Evolutionary conservation across 2,888 invertebrate genomes (phyloP), one percentile per base, ranked within the genome.

Genomic region (Tetranychus truncatus): DNA sequence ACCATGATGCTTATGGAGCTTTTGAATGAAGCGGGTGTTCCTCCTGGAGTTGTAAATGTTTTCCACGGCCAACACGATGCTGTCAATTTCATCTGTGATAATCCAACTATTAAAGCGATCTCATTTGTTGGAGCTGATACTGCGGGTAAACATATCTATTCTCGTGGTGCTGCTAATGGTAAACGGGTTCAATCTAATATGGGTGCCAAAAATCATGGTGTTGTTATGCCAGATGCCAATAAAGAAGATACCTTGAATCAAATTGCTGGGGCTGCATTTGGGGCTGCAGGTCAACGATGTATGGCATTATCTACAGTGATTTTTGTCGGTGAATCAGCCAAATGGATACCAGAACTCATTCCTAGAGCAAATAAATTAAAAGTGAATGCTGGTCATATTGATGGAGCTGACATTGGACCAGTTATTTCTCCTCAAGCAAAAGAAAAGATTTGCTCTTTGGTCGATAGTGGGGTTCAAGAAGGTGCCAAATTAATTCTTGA

Each of bases 151-250:
- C 91, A 99, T 82, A 97, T 99, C 81, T 99, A 97, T 83, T 89
- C 91, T 79, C 87, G 93, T 77, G 93, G 95, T 73, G 90, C 91
- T 2, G 89, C 89, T 77, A 89, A 90, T 81, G 97, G 99, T 81
- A 95, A 95, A 82, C 88, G 95, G 65, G 94, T 99, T 0, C 99
- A 99, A 84, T 91, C 92, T 79, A 99, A 99, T 83, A 94, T 99
- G 94, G 97, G 97, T 15, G 99, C 99, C 6, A 99, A 99, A 84
- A 99, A 99, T 84, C 99, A 99, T 83, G 97, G 96, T 69, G 89
- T 99, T 18, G 88, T 99, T 67, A 88, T 99, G 87, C 90, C 95
- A 1, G 99, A 99, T 83, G 97, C 97, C 1, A 95, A 96, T 84
- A 97, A 96, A 83, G 95, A 95, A 81, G 90, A 92, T 81, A 93